Conservation (phyloP, 2,888 invertebrate genomes). For the Athalia cordata region DNA sequence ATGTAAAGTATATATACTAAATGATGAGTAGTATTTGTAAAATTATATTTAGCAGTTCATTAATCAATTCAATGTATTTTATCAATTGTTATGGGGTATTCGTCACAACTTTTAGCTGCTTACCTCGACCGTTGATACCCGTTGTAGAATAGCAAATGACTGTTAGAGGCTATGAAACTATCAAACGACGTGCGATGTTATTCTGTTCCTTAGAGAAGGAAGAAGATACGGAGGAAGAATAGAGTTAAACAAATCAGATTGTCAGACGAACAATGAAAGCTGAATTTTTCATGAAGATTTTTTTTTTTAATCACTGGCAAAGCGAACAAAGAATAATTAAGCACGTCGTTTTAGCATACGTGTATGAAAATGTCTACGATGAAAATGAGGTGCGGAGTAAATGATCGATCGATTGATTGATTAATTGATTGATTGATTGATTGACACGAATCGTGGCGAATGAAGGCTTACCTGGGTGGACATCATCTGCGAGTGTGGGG, state of each 20-base stretch:
- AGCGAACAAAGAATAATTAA: not conserved
- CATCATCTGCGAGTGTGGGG: conserved; percentile 89
- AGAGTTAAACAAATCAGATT: too few relatives aligned
- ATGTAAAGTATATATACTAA: too few relatives aligned
- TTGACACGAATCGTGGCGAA: conserved; percentile 54
- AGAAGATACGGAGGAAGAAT: too few relatives aligned
- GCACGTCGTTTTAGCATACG: not conserved
- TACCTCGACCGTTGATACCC: conserved; percentile 28
- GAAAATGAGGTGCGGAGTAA: not conserved
- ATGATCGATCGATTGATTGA: conserved; percentile 13
- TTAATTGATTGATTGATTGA: conserved; percentile 50
- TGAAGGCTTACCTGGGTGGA: conserved; percentile 79
- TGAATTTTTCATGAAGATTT: not conserved
- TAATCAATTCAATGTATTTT: too few relatives aligned
- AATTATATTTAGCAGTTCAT: too few relatives aligned
- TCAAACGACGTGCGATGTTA: not conserved
- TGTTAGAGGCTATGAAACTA: not conserved
- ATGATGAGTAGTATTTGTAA: too few relatives aligned
- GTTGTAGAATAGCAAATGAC: not conserved
- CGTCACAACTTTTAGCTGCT: not conserved
- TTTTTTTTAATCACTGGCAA: not conserved
- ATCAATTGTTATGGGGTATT: too few relatives aligned
- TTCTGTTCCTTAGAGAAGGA: too few relatives aligned
- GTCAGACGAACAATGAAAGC: too few relatives aligned
- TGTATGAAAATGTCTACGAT: not conserved